phyloP scores from a whole-genome alignment of 2,797 vertebrate species.

The Falco concolor region DNA sequence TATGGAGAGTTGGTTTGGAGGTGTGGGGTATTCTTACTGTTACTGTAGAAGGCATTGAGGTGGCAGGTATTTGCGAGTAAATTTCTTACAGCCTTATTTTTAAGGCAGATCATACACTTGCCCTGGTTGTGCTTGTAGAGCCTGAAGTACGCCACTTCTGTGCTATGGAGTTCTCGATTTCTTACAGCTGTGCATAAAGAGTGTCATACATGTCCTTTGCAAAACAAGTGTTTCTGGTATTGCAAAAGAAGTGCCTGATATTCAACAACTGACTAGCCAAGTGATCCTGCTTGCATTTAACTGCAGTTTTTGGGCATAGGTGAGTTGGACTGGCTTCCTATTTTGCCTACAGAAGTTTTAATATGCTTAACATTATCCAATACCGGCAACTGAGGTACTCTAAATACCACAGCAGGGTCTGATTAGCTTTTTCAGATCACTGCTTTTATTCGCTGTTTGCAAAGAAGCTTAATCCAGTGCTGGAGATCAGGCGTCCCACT shows the following conservation, averaged over 20 bases:
- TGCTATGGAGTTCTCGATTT: background rate
- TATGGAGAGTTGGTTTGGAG: background rate
- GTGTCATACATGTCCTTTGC: background rate
- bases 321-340: conserved; percentile 18
- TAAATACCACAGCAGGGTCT: conserved; percentile 80
- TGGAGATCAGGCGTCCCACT: conserved; percentile 71
- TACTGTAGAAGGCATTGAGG: background rate
- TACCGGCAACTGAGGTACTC: conserved; percentile 65
- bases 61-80: background rate
- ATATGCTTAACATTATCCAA: conserved; percentile 76
- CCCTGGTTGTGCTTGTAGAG: background rate
- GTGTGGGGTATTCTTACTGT: background rate
- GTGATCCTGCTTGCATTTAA: background rate
- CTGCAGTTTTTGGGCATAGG: background rate
- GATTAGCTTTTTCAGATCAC: conserved; percentile 82
- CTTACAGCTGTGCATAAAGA: background rate
- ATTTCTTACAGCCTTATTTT: background rate
- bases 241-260: background rate
- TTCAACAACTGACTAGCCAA: background rate
- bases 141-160: background rate
- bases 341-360: conserved; percentile 76
- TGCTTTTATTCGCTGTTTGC: conserved; percentile 77
- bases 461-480: conserved; percentile 78
- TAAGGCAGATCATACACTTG: background rate
- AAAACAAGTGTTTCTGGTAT: background rate